Conservation (phyloP, 2,113 vertebrate genomes). For the Cyprinodon tularosa region DNA sequence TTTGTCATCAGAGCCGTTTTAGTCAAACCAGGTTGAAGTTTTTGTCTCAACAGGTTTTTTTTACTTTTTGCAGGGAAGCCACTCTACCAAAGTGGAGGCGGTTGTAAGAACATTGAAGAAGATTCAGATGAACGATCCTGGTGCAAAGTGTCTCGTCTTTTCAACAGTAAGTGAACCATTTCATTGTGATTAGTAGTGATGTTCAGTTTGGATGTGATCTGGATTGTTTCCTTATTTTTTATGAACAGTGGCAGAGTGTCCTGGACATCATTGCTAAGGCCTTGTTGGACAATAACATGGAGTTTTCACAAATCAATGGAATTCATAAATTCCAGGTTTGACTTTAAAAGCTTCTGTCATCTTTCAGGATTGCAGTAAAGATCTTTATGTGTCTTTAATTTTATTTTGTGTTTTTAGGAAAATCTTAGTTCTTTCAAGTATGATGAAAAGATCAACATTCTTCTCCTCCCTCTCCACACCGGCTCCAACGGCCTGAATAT, state of each 20-base stretch:
- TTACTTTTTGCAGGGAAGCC: slow-evolving; percentile 86
- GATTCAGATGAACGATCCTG: slow-evolving; percentile 89
- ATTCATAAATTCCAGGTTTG: slow-evolving; percentile 96
- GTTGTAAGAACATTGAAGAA: slow-evolving; percentile 94
- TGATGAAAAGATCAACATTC: slow-evolving; percentile 94
- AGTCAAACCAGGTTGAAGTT: neutral
- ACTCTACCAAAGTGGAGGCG: slow-evolving; percentile 98
- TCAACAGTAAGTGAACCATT: slow-evolving; percentile 86
- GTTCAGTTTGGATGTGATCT: slow-evolving; percentile 19
- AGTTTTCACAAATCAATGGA: slow-evolving; percentile 96
- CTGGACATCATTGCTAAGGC: slow-evolving; percentile 98
- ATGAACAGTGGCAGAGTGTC: slow-evolving; percentile 92
- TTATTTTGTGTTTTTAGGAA: slow-evolving; percentile 79
- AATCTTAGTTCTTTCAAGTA: slow-evolving; percentile 98
- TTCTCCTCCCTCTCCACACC: slow-evolving; percentile 96
- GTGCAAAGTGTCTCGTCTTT: slow-evolving; percentile 95
- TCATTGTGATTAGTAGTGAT: slow-evolving; percentile 6
- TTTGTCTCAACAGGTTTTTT: neutral
- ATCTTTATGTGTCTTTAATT: neutral
- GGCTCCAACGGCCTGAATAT: slow-evolving; percentile 98
- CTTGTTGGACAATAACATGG: slow-evolving; percentile 94
- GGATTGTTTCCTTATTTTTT: slow-evolving; percentile 4
- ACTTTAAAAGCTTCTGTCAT: neutral
- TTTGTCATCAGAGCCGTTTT: slow-evolving; percentile 30
- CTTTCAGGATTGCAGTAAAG: neutral